Conservation (phyloP, 2,797 vertebrate genomes). For the Anisognathus igniventris region DNA sequence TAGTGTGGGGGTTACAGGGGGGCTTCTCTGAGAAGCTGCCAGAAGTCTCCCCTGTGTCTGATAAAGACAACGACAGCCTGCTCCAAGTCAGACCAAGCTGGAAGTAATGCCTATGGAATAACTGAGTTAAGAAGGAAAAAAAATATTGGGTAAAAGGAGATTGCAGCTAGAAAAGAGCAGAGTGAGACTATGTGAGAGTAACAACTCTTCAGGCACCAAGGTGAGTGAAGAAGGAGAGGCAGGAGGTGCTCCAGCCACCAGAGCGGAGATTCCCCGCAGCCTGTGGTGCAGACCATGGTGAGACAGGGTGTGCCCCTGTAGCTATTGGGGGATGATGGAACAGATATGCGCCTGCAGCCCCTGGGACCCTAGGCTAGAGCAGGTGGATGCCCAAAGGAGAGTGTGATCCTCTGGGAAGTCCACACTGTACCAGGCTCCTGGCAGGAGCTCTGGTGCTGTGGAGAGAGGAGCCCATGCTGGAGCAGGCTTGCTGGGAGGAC, state of each 20-base stretch:
- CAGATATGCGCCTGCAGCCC: background rate
- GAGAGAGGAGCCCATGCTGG: background rate
- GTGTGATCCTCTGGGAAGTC: background rate
- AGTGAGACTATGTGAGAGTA: background rate
- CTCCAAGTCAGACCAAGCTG: accelerated
- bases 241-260: background rate
- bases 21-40: background rate
- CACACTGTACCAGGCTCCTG: background rate
- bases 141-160: background rate
- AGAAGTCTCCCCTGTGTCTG: background rate
- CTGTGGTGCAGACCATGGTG: background rate
- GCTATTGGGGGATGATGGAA: background rate
- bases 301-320: background rate
- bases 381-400: background rate
- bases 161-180: background rate
- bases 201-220: background rate
- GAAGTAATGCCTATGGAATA: background rate
- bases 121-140: background rate
- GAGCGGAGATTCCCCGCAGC: background rate
- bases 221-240: background rate
- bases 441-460: background rate
- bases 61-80: background rate
- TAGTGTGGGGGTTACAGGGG: background rate
- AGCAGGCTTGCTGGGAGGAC: background rate
- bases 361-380: background rate